Conservation (phyloP, 30 jellyfish, hydroid and myxozoan species). For the Aurelia aurita complex sp. Pacific region DNA sequence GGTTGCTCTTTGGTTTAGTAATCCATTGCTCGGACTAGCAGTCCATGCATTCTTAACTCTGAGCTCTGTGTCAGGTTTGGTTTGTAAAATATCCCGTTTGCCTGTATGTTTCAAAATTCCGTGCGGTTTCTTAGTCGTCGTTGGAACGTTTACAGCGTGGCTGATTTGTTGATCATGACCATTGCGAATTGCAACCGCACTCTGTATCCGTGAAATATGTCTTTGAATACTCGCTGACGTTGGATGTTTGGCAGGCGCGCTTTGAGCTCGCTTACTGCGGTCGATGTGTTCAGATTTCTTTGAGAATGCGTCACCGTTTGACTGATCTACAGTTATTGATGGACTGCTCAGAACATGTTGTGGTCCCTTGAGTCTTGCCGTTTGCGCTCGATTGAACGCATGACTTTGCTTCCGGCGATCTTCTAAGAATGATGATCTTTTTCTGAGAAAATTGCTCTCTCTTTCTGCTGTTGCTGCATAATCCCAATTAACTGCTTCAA, state of each 20-base stretch:
- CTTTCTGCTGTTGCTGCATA: slow-evolving; percentile 64
- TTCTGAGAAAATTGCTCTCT: slow-evolving; percentile 17
- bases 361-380: slow-evolving; percentile 35
- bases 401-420: slow-evolving; percentile 35
- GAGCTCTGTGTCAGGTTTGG: not conserved
- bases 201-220: slow-evolving; percentile 58
- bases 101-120: not conserved
- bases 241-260: slow-evolving; percentile 61
- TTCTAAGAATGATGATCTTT: not conserved
- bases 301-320: not conserved
- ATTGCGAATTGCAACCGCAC: slow-evolving; percentile 56
- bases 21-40: slow-evolving; percentile 5
- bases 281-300: not conserved
- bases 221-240: slow-evolving; percentile 22
- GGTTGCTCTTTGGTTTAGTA: slow-evolving; percentile 5
- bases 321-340: not conserved
- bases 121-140: not conserved
- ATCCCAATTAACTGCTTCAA: slow-evolving; percentile 78
- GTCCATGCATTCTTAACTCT: slow-evolving; percentile 30
- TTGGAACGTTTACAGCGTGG: not conserved
- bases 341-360: not conserved
- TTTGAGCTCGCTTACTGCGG: slow-evolving; percentile 51
- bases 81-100: not conserved
- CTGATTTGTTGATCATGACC: not conserved
- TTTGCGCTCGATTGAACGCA: slow-evolving; percentile 57